Evolutionary conservation across 2,888 invertebrate species (phyloP), one percentile per base, ranked within the genome.

Genomic region (Andrena trimmerana): DNA sequence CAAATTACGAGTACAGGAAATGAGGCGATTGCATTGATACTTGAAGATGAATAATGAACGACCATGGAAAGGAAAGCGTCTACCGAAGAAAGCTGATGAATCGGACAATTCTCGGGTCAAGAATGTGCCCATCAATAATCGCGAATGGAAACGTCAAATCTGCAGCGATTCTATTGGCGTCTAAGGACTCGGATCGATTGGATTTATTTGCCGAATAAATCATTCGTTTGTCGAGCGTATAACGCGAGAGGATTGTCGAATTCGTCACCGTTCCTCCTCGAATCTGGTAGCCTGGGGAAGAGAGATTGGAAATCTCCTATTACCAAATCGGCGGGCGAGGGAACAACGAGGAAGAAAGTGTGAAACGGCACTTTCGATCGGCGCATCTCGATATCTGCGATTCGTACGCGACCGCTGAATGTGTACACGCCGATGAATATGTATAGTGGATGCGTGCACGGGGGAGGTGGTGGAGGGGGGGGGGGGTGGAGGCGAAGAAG

Each of bases 351-450:
- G 68, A 80, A 60, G 83, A 83, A 81, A 83, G 83, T 62, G 52
- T 27, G 70, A 52, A 74, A 81, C 79, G 79, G 82, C 79, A 83
- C 82, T 77, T 78, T 78, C 70, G 82, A 74, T 71, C 62, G 81
- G 57, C 54, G 76, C 65, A 66, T 81, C 76, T 48, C 68, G 54
- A 59, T 73, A 54, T 48, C 24, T 33, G 71, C 62, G 67, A 62
- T 54, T 67, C 50, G 71, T 29, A 16, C 57, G 29, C 29, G 20
- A 16, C 57, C 16, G 24, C 10, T 36, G 13, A 8, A n/a, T 31
- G 42, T 10, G 4, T 33, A 8, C 24, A 20, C 36, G 27, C 24
- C 31, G 10, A 50, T 69, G 69, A 82, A 71, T 74, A 70, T 62
- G 62, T 62, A 68, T 67, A n/a, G 24, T 10, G 20, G 20, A 73